Conservation (phyloP, 1,140 invertebrate genomes). For the Patella vulgata region DNA sequence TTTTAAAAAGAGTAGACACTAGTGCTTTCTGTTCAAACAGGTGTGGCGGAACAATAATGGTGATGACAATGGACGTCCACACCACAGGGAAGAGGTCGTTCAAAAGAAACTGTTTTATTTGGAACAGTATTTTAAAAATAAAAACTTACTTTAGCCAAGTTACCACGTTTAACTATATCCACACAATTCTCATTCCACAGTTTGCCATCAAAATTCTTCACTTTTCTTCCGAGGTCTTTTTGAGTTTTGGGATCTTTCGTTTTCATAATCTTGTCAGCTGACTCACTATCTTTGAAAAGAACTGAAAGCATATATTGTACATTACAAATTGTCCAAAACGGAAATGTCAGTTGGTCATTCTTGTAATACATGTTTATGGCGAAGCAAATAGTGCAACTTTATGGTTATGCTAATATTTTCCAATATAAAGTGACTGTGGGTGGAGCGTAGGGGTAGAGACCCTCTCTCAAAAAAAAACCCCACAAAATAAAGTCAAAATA, state of each 20-base stretch:
- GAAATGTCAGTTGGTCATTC: too few species aligned
- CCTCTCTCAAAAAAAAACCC: too few species aligned
- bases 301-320: slow-evolving; percentile 29
- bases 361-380: too few species aligned
- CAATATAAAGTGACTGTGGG: too few species aligned
- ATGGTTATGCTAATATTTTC: too few species aligned
- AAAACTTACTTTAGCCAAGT: slow-evolving; percentile 34
- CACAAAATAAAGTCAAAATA: too few species aligned
- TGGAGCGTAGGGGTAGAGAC: too few species aligned
- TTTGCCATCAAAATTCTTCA: slow-evolving; percentile 34
- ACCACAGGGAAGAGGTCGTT: not conserved
- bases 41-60: too few species aligned
- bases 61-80: not conserved
- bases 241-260: slow-evolving; percentile 30
- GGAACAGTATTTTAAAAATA: not conserved
- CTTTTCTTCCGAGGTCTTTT: slow-evolving; percentile 42
- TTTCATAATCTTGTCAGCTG: slow-evolving; percentile 37
- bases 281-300: slow-evolving; percentile 37
- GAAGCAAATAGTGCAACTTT: not conserved
- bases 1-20: too few species aligned
- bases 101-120: not conserved
- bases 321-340: slow-evolving; percentile 2
- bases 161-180: slow-evolving; percentile 42
- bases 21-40: too few species aligned
- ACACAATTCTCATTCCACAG: slow-evolving; percentile 34